phyloP scores from a whole-genome alignment of 2,888 invertebrate species.

The Caenorhabditis zanzibari region DNA sequence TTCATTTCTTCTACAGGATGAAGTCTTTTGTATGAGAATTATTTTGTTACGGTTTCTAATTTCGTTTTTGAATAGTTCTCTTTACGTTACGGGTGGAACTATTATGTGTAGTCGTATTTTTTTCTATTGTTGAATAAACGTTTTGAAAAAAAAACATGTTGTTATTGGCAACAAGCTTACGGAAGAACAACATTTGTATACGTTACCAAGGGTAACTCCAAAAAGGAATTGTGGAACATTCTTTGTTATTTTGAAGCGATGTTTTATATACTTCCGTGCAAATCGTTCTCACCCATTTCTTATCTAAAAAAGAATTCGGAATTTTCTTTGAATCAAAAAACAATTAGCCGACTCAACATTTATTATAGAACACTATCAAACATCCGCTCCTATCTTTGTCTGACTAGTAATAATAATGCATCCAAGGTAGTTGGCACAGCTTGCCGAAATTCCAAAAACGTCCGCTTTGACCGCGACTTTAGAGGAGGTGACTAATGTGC shows the following conservation, averaged over 20 bases:
- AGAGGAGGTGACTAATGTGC: conserved; percentile 9
- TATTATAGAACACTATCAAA: conserved; percentile 26
- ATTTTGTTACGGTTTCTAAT: background rate
- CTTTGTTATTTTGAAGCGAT: too few relatives aligned
- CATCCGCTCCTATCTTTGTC: background rate
- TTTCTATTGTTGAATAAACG: background rate
- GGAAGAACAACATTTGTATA: background rate
- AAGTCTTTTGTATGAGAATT: conserved; percentile 28
- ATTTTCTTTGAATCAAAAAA: background rate
- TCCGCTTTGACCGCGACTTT: background rate
- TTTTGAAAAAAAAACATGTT: background rate
- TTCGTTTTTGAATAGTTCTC: background rate
- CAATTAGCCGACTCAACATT: background rate
- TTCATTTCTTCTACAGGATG: conserved; percentile 51
- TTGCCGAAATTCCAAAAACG: conserved; percentile 8
- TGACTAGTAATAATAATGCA: background rate
- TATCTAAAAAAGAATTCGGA: too few relatives aligned
- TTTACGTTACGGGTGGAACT: conserved; percentile 11
- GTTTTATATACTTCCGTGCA: too few relatives aligned
- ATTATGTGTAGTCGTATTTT: background rate
- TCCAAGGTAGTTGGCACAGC: conserved; percentile 43
- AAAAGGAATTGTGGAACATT: too few relatives aligned
- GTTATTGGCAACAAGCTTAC: conserved; percentile 13
- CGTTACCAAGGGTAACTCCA: too few relatives aligned
- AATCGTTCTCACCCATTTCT: too few relatives aligned